Conservation (phyloP, 2,888 invertebrate genomes). For the Reticulitermes lucifugus region DNA sequence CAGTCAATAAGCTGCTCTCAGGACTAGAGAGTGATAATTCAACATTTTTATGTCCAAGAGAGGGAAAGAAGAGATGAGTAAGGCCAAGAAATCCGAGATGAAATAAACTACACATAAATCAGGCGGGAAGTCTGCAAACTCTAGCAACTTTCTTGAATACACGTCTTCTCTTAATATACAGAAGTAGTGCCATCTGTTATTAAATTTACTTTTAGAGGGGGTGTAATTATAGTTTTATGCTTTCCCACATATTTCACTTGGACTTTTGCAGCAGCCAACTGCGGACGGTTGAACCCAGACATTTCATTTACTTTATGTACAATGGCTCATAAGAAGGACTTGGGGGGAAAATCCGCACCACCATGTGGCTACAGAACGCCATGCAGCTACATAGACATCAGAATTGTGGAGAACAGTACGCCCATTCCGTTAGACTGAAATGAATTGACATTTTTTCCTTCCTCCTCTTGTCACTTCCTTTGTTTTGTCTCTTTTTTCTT, state of each 20-base stretch:
- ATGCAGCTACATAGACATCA: too few relatives aligned
- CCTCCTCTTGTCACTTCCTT: too few relatives aligned
- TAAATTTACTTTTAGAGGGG: neutral
- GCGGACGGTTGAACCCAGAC: neutral
- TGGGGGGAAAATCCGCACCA: neutral
- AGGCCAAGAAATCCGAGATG: conserved; percentile 1
- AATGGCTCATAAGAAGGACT: neutral
- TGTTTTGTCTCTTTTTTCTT: too few relatives aligned
- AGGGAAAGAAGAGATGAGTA: neutral
- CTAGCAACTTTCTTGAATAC: conserved; percentile 10
- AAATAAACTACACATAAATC: conserved; percentile 33
- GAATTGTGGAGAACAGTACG: neutral
- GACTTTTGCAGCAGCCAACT: neutral
- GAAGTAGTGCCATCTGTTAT: neutral
- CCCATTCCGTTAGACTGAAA: too few relatives aligned
- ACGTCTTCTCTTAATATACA: neutral
- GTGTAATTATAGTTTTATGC: neutral
- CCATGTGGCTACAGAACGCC: neutral
- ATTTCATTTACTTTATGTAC: neutral
- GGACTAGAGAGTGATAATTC: neutral
- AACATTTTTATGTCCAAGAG: neutral
- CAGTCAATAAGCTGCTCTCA: neutral
- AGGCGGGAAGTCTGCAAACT: neutral
- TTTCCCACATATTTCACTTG: neutral
- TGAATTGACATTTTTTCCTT: too few relatives aligned